These are phyloP conservation scores for Pavo muticus DNA, from an alignment of 2,113 vertebrate species.

Conservation along the genomic window DNA sequence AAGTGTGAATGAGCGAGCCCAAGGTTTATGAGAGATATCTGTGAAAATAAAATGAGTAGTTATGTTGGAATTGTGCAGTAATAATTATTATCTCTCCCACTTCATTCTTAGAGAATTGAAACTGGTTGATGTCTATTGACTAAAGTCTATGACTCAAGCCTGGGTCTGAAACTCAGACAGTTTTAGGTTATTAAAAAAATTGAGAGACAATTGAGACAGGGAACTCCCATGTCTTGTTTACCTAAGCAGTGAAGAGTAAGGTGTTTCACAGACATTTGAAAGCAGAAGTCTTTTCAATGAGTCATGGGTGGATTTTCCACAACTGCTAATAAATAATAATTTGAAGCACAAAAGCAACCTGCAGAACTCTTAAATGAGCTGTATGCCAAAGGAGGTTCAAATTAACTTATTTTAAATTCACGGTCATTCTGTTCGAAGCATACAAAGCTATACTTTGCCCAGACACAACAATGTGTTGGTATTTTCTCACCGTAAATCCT, in stretches of 20 bases:
- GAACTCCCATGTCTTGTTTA: slow-evolving; percentile 7
- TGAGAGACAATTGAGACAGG: background rate
- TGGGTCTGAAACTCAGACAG: slow-evolving; percentile 35
- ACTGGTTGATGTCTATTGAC: background rate
- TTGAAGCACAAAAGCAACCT: background rate
- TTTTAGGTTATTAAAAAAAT: slow-evolving; percentile 47
- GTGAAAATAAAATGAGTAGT: background rate
- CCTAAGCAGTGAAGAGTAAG: background rate
- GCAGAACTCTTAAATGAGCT: background rate
- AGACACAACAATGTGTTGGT: rapidly evolving
- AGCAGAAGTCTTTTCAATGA: slow-evolving; percentile 60
- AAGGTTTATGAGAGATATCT: background rate
- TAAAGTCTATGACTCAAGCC: slow-evolving; percentile 61
- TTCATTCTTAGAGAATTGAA: background rate
- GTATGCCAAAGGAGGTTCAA: background rate
- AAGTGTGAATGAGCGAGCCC: background rate
- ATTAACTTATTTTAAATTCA: background rate
- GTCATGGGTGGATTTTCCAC: slow-evolving; percentile 70
- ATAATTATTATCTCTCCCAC: background rate
- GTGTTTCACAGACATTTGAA: slow-evolving; percentile 43
- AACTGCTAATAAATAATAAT: slow-evolving; percentile 1
- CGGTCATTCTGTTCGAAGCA: background rate
- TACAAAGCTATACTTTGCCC: background rate
- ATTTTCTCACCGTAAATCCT: background rate
- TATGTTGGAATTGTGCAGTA: background rate